These are phyloP conservation scores for Drosophila antonietae DNA, from an alignment of 2,888 invertebrate genomes.

Conservation along the genomic window DNA sequence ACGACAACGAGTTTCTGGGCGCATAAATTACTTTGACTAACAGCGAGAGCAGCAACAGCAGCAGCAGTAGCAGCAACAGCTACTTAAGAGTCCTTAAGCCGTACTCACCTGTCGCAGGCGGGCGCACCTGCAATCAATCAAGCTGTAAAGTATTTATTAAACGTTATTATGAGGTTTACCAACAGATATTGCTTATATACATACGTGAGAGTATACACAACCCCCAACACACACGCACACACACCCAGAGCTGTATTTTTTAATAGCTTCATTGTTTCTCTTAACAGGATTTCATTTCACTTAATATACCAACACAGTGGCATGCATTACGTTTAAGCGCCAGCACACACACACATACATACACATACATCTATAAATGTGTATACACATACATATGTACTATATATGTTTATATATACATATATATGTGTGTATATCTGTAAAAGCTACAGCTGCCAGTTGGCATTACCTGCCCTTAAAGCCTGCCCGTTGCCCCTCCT, in stretches of 20 bases:
- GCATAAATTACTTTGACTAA: constrained; percentile 70
- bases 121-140: constrained; percentile 70
- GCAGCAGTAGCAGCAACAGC: constrained; percentile 39
- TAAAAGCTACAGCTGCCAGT: constrained; percentile 37
- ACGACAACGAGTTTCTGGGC: constrained; percentile 51
- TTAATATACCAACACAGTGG: constrained; percentile 65
- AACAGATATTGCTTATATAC: constrained; percentile 35
- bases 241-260: constrained; percentile 44
- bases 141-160: constrained; percentile 80
- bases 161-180: constrained; percentile 78
- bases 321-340: constrained; percentile 48
- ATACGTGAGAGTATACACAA: constrained; percentile 10
- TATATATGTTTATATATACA: constrained; percentile 5
- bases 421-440: neutral
- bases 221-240: neutral
- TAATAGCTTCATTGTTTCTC: constrained; percentile 77
- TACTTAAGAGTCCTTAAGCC: constrained; percentile 61
- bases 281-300: constrained; percentile 79
- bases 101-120: constrained; percentile 69
- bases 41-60: constrained; percentile 4
- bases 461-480: constrained; percentile 22
- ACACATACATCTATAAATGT: neutral
- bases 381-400: neutral
- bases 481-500: neutral
- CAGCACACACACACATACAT: constrained; percentile 18